Evolutionary conservation across 2,888 invertebrate genomes (phyloP).

Genomic region (Spilarctia lutea): DNA sequence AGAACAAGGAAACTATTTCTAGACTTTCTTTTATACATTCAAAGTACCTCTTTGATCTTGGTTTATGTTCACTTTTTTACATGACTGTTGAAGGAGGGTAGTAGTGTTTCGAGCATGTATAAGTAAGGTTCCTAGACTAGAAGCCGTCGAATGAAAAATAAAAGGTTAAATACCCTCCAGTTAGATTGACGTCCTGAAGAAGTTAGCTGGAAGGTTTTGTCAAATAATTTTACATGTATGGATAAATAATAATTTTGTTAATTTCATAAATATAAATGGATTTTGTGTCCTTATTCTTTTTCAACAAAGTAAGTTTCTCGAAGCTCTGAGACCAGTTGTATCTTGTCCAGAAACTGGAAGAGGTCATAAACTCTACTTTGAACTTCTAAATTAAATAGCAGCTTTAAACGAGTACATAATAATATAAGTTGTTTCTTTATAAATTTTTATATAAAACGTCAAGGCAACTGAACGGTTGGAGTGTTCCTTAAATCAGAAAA

Average conservation of each 20-base stretch:
- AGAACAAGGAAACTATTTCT: slow-evolving; percentile 1
- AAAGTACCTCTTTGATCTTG: slow-evolving; percentile 3
- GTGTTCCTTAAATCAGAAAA: slow-evolving; percentile 10
- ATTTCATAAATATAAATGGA: not conserved
- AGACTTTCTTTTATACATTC: slow-evolving; percentile 2
- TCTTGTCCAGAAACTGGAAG: not conserved
- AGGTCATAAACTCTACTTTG: not conserved
- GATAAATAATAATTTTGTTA: too few species aligned
- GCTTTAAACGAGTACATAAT: not conserved
- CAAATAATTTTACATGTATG: too few species aligned
- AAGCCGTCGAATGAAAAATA: not conserved
- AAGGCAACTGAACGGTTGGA: slow-evolving; percentile 7
- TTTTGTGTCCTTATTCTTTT: not conserved
- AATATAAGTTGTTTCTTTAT: not conserved
- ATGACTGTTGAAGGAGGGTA: not conserved
- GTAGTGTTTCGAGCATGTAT: not conserved
- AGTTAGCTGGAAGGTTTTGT: not conserved
- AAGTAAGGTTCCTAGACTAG: not conserved
- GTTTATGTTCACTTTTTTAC: not conserved
- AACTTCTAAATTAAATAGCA: not conserved
- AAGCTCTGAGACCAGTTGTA: not conserved
- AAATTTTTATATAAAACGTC: slow-evolving; percentile 5
- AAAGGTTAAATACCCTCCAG: not conserved
- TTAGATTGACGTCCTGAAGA: not conserved
- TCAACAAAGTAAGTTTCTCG: not conserved